A percentile compares a stretch with the other conserved stretches of the same genome.
Evolutionary conservation across 2,113 vertebrate genomes (phyloP).

Genomic region (Xenus cinereus): DNA sequence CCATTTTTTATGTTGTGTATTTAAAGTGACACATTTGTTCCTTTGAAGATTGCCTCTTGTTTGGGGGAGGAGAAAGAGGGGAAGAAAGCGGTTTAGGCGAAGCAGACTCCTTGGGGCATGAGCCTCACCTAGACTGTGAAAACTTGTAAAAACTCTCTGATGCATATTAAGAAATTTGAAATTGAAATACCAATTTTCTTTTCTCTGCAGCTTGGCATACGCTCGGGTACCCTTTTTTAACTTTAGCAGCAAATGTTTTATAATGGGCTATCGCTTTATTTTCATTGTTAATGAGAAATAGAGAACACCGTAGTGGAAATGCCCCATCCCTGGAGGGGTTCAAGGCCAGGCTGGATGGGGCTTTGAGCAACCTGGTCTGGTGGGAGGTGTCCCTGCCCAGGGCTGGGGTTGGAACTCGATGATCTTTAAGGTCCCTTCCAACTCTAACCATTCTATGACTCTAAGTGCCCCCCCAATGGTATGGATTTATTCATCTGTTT

Average conservation of each 20-base stretch:
- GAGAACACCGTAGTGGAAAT: background rate
- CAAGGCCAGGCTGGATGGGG: too few relatives aligned
- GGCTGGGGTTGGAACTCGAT: too few relatives aligned
- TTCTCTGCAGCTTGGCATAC: background rate
- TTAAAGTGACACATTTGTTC: constrained; percentile 70
- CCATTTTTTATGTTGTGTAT: constrained; percentile 66
- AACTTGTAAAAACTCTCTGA: constrained; percentile 36
- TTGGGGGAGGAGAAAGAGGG: constrained; percentile 44
- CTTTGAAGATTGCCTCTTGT: constrained; percentile 70
- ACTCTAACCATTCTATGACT: too few relatives aligned
- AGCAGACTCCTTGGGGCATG: constrained; percentile 11
- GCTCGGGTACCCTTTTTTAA: background rate
- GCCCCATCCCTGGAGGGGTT: too few relatives aligned
- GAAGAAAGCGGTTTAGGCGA: constrained; percentile 55
- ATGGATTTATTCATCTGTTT: background rate
- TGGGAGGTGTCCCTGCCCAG: too few relatives aligned
- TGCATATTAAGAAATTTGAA: background rate
- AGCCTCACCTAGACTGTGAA: constrained; percentile 27
- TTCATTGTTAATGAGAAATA: background rate
- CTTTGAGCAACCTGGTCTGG: too few relatives aligned
- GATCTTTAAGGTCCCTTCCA: too few relatives aligned
- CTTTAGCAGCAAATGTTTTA: background rate
- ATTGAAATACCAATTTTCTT: background rate
- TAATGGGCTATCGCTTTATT: background rate
- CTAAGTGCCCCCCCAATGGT: too few relatives aligned